Evolutionary conservation across 2,888 invertebrate species (phyloP).

Genomic region (Pseudococcus viburni): DNA sequence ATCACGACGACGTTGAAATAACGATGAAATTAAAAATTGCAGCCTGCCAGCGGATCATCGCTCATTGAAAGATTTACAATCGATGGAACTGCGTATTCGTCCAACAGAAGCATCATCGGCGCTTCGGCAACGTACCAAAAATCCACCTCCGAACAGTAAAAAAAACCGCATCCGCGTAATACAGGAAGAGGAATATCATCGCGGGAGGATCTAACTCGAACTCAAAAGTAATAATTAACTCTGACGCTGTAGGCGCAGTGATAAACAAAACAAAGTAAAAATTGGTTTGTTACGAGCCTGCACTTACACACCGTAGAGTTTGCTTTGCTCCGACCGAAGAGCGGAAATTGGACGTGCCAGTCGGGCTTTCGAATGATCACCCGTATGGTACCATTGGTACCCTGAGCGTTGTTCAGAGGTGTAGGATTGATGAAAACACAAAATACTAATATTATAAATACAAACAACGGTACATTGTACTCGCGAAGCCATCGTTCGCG

Average conservation of each 20-base stretch:
- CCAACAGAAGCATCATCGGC: too few species aligned
- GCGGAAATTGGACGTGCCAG: not conserved
- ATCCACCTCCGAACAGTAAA: not conserved
- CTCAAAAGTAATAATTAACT: not conserved
- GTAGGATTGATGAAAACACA: not conserved
- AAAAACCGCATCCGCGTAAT: not conserved
- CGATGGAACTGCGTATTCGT: too few species aligned
- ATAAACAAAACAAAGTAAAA: not conserved
- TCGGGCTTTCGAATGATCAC: not conserved
- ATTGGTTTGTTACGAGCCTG: not conserved
- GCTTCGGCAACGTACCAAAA: too few species aligned
- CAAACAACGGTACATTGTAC: constrained; percentile 27
- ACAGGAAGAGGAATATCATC: not conserved
- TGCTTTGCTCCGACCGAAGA: not conserved
- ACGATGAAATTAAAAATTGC: too few species aligned
- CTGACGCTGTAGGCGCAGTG: not conserved
- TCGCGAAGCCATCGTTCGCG: constrained; percentile 3
- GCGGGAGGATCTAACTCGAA: not conserved
- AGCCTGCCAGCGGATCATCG: not conserved
- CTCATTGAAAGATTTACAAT: not conserved
- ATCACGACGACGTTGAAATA: too few species aligned
- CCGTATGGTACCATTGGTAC: not conserved
- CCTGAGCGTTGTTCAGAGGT: not conserved
- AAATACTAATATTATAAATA: not conserved
- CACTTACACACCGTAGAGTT: not conserved